Evolutionary conservation across 2,797 vertebrate species (phyloP).

Genomic region (Typhlichthys subterraneus): DNA sequence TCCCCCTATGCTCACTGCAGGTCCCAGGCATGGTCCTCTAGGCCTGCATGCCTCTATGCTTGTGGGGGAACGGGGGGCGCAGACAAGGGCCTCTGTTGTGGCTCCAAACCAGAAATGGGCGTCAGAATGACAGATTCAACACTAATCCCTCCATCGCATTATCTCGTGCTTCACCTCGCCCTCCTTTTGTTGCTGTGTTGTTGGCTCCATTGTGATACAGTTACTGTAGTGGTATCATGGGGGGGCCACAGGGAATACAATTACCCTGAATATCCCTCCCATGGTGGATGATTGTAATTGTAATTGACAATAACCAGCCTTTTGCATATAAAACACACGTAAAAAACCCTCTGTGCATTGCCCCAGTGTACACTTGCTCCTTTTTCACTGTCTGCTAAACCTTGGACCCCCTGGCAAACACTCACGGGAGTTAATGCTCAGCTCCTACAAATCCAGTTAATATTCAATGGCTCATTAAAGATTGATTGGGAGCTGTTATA

Average conservation of each 20-base stretch:
- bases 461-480: conserved; percentile 85
- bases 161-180: conserved; percentile 2
- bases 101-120: too few relatives aligned
- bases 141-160: conserved; percentile 24
- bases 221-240: conserved; percentile 52
- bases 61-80: not conserved
- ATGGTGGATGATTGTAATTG: conserved; percentile 80
- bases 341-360: conserved; percentile 55
- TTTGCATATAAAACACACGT: conserved; percentile 74
- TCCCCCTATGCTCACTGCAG: conserved; percentile 46
- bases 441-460: conserved; percentile 79
- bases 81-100: conserved; percentile 41
- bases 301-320: conserved; percentile 80
- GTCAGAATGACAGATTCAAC: conserved; percentile 7
- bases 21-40: conserved; percentile 45
- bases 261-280: conserved; percentile 68
- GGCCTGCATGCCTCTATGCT: conserved; percentile 26
- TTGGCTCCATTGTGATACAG: conserved; percentile 63
- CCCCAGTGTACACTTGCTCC: conserved; percentile 25
- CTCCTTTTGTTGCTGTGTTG: conserved; percentile 18
- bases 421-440: conserved; percentile 76
- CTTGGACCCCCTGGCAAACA: conserved; percentile 61
- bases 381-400: conserved; percentile 54
- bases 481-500: conserved; percentile 77
- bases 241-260: conserved; percentile 56